These are phyloP conservation scores for Tetramorium alpestre DNA, from an alignment of 1,140 invertebrate species.

Conservation along the genomic window DNA sequence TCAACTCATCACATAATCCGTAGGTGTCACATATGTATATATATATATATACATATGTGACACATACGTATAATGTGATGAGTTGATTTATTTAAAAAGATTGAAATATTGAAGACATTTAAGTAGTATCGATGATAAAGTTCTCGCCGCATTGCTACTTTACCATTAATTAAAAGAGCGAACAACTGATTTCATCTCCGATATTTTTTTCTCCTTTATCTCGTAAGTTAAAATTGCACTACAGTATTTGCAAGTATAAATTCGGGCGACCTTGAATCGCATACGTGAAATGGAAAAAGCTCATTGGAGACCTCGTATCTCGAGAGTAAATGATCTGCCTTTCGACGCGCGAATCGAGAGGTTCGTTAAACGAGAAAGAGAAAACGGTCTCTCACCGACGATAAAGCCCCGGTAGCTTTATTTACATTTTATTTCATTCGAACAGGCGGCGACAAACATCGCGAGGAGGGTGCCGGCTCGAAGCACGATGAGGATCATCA, in stretches of 20 bases:
- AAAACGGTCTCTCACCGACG: not conserved
- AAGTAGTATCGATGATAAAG: not conserved
- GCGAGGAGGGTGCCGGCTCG: constrained; percentile 75
- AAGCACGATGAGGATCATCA: constrained; percentile 76
- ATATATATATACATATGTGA: too few species aligned
- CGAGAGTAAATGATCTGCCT: not conserved
- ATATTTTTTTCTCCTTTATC: not conserved
- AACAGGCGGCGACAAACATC: constrained; percentile 69
- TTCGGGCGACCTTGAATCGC: not conserved
- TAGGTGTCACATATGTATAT: too few species aligned
- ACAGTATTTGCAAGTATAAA: not conserved
- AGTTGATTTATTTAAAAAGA: not conserved
- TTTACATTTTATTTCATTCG: constrained; percentile 68
- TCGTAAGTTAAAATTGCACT: not conserved
- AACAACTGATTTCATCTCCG: not conserved
- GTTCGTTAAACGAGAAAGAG: not conserved
- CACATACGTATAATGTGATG: too few species aligned
- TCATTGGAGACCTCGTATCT: not conserved
- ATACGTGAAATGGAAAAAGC: not conserved
- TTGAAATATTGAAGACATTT: not conserved
- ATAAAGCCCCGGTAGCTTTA: constrained; percentile 22
- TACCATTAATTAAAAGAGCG: not conserved
- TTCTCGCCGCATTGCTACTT: not conserved
- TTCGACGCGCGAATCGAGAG: not conserved
- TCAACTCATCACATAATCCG: not conserved